These are phyloP conservation scores for Chesias legatella DNA, from an alignment of 2,888 invertebrate genomes.

Conservation along the genomic window DNA sequence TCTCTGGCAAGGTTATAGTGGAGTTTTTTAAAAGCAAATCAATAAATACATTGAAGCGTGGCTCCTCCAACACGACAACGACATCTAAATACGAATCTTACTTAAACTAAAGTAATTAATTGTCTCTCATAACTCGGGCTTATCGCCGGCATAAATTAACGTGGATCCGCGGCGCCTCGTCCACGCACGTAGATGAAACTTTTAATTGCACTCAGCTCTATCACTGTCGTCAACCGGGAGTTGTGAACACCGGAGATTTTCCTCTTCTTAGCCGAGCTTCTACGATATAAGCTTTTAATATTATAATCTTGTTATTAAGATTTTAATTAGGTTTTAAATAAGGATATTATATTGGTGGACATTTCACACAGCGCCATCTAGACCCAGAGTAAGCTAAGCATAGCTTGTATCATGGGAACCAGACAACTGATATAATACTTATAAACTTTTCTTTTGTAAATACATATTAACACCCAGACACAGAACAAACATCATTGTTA, in stretches of 20 bases:
- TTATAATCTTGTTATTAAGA: slow-evolving; percentile 27
- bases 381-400: too few species aligned
- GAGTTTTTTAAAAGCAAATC: neutral
- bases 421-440: too few species aligned
- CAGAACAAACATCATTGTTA: too few species aligned
- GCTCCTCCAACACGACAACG: slow-evolving; percentile 4
- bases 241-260: slow-evolving; percentile 61
- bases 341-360: too few species aligned
- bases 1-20: too few species aligned
- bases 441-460: too few species aligned
- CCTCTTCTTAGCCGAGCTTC: slow-evolving; percentile 36
- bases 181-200: slow-evolving; percentile 79
- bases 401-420: too few species aligned
- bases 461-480: too few species aligned
- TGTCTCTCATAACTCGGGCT: slow-evolving; percentile 72
- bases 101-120: slow-evolving; percentile 74
- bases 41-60: too few species aligned
- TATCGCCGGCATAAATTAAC: slow-evolving; percentile 76
- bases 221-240: slow-evolving; percentile 72
- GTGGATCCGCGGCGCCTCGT: slow-evolving; percentile 65
- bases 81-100: slow-evolving; percentile 53
- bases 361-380: too few species aligned
- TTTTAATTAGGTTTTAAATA: slow-evolving; percentile 14
- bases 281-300: slow-evolving; percentile 29
- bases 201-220: slow-evolving; percentile 79